Evolutionary conservation across 2,888 invertebrate species (phyloP).

Genomic region (Agrenia bidenticulata): DNA sequence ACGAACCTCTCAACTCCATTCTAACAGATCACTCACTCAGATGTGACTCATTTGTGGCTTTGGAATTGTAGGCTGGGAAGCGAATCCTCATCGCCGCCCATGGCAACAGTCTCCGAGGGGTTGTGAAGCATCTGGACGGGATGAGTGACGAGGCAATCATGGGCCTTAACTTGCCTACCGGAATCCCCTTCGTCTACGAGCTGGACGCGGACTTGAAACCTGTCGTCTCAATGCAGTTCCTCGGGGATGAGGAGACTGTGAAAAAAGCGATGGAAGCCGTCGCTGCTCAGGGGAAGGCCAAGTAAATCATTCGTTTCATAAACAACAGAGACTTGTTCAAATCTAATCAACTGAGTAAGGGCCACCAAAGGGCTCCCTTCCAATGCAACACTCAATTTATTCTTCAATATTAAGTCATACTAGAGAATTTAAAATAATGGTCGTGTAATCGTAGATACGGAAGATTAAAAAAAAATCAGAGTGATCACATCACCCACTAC

Average conservation of each 20-base stretch:
- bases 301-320: too few species aligned
- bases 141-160: slow-evolving; percentile 72
- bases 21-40: too few species aligned
- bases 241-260: slow-evolving; percentile 75
- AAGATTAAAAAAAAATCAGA: too few species aligned
- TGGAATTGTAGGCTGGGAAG: slow-evolving; percentile 63
- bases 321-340: too few species aligned
- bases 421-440: too few species aligned
- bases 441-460: too few species aligned
- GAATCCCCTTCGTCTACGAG: slow-evolving; percentile 77
- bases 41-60: too few species aligned
- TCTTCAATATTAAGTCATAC: too few species aligned
- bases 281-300: slow-evolving; percentile 76
- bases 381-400: too few species aligned
- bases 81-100: slow-evolving; percentile 80
- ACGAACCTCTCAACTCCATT: slow-evolving; percentile 60
- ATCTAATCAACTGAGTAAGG: too few species aligned
- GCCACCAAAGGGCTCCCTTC: too few species aligned
- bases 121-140: slow-evolving; percentile 81
- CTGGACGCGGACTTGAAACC: slow-evolving; percentile 70
- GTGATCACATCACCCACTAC: too few species aligned
- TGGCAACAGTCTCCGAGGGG: slow-evolving; percentile 80
- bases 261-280: slow-evolving; percentile 74
- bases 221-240: slow-evolving; percentile 70
- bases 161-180: slow-evolving; percentile 74